A percentile compares a stretch with the other conserved stretches of the same genome.
Evolutionary conservation across 2,797 vertebrate genomes (phyloP).

Genomic region (Cyclopterus lumpus): DNA sequence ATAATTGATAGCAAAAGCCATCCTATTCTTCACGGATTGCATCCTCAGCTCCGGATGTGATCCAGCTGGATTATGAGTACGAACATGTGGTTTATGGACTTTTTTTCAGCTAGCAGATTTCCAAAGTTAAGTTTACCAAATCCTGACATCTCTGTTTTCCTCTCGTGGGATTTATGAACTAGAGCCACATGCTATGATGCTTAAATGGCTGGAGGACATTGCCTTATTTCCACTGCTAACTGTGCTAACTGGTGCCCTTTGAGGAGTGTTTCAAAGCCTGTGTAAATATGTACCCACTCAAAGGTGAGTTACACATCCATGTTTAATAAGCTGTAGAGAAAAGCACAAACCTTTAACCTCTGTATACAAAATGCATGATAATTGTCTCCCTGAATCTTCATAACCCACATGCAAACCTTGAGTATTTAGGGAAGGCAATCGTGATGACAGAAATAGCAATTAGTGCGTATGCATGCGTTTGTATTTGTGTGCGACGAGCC

Average conservation of each 20-base stretch:
- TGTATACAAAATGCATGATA: conserved; percentile 3
- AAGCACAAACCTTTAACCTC: conserved; percentile 22
- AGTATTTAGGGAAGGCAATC: conserved; percentile 53
- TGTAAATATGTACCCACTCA: conserved; percentile 41
- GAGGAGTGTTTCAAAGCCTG: conserved; percentile 25
- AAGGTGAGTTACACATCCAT: conserved; percentile 10
- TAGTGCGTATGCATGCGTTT: conserved; percentile 19
- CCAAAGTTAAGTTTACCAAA: conserved; percentile 4
- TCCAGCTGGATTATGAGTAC: conserved; percentile 34
- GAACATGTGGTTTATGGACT: conserved; percentile 20
- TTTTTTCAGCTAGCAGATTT: neutral
- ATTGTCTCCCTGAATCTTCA: conserved; percentile 5
- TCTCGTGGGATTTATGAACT: conserved; percentile 29
- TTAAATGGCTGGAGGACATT: conserved; percentile 35
- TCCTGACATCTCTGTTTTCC: neutral
- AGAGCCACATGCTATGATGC: conserved; percentile 15
- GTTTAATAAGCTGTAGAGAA: conserved; percentile 34
- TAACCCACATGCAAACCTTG: conserved; percentile 68
- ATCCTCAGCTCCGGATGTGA: conserved; percentile 9
- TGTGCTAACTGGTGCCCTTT: conserved; percentile 3
- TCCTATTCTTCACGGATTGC: conserved; percentile 27
- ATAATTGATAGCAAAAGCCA: conserved; percentile 57
- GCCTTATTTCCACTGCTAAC: conserved; percentile 20
- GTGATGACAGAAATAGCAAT: conserved; percentile 64
- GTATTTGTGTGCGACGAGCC: conserved; percentile 37